Base-by-base conservation (phyloP, 2,113 vertebrate genomes). In the Xiphophorus hellerii region DNA sequence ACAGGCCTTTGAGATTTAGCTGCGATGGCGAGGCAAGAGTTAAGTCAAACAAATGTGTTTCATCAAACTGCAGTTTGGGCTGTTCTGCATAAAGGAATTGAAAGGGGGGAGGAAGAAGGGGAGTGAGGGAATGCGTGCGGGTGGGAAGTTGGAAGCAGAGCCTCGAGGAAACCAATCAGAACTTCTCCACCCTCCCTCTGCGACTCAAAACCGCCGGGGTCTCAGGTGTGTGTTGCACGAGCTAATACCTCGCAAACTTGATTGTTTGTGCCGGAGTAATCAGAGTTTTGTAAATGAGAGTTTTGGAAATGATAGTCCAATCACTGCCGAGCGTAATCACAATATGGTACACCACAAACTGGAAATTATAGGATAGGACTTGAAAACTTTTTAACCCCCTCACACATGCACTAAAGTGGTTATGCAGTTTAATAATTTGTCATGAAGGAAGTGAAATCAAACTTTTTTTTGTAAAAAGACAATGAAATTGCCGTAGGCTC, bases 41-140 rank as follows among this genome's bases (percentile, higher is more conserved):
- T 94, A 94, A 94, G 91, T 92, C 91, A 93, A 94, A 95, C 93
- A 94, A 94, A 95, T 93, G 93, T 89, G 88, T 94, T 94, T 94
- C 94, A 94, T 94, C 94, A 94, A 93, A 94, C 84, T 91, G 90
- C 81, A 91, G 91, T 93, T 91, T 92, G 86, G 88, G 89, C 83
- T 93, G 85, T 88, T 92, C 87, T 93, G 92, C 94, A 92, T 93
- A 92, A 90, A 91, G 86, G 89, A 89, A 83, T 90, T 87, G 92
- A 82, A 33, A 83, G 65, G 80, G 73, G 60, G 65, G 83, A 63
- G 37, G 75, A 44, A 3, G 82, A 44, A 77, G 81, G 60, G 87
- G 71, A 90, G 88, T 89, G 90, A 91, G 90, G 89, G 90, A 92
- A 92, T 93, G 92, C 91, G 90, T 88, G 90, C 87, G 83, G 78